Evolutionary conservation across 2,113 vertebrate genomes (phyloP), one percentile per base, ranked within the genome.

Genomic region (Silurus glanis): DNA sequence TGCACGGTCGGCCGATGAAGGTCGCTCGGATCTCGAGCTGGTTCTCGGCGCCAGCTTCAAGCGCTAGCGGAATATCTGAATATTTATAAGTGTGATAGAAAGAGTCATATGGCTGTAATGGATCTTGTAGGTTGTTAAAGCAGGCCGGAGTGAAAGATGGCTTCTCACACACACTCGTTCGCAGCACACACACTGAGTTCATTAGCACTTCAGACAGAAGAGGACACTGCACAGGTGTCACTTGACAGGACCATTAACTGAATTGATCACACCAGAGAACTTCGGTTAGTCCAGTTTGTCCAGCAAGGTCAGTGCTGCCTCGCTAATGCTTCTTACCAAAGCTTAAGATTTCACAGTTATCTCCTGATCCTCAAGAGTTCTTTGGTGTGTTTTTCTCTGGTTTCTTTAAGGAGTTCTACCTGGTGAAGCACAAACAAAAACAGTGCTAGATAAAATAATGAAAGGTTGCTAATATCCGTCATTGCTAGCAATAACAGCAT

Each of bases 231-330:
- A 94, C 94, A 94, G 94, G 94, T 94, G 94, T 94, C 94, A 95
- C 92, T 94, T 95, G 95, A 95, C 94, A 95, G 93, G 90, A 92
- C 94, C 94, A 95, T 95, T 95, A 95, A 94, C 88, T 92, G 92
- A 94, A 94, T 94, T 90, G 93, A 94, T 94, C 93, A 94, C 94
- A 92, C 92, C 92, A 90, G 90, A 86, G 89, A 91, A 91, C 92
- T 89, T 88, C 89, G 87, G 91, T 86, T 90, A 91, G 92, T 86
- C 91, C 89, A 87, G 90, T 90, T 90, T 90, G 92, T 92, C 91
- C 91, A 89, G 92, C 93, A 94, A 95, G 94, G 93, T 94, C 91
- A 94, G 85, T 7, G 83, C 86, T 91, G 83, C 92, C 93, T 37
- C 87, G 91, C 87, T 91, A 89, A 82, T 90, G 56, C 51, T 90